Percentiles rank a stretch among this genome's conserved stretches.
Conservation (phyloP, 2,797 vertebrate species). For the Coregonus sp. region DNA sequence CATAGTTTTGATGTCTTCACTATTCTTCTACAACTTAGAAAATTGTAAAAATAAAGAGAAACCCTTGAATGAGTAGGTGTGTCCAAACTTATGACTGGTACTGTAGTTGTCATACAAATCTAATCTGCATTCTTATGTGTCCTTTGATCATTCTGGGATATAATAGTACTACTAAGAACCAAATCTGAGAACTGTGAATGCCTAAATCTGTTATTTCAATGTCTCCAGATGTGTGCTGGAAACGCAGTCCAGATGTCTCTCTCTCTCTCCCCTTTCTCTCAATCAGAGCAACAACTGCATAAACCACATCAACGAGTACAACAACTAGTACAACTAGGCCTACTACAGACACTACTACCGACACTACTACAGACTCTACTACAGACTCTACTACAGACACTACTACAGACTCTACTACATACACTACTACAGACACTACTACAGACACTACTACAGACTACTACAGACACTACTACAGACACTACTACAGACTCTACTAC, state of each 20-base stretch:
- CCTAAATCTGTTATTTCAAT: slow-evolving; percentile 62
- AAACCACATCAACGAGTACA: slow-evolving; percentile 10
- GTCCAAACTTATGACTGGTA: too few relatives aligned
- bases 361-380: neutral
- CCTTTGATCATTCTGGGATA: slow-evolving; percentile 35
- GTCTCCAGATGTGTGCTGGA: slow-evolving; percentile 65
- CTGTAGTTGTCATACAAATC: neutral
- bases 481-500: too few relatives aligned
- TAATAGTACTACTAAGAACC: slow-evolving; percentile 34
- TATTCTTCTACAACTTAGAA: too few relatives aligned
- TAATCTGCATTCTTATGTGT: slow-evolving; percentile 8
- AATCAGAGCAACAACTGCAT: slow-evolving; percentile 1
- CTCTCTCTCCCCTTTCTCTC: slow-evolving; percentile 25
- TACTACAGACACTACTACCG: neutral
- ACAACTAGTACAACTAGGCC: slow-evolving; percentile 19
- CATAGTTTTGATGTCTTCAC: too few relatives aligned
- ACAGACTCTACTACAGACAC: too few relatives aligned
- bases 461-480: too few relatives aligned
- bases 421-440: too few relatives aligned
- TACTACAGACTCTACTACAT: too few relatives aligned
- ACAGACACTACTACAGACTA: too few relatives aligned
- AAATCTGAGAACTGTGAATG: slow-evolving; percentile 20
- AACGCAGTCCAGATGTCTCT: slow-evolving; percentile 60
- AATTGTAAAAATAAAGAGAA: too few relatives aligned
- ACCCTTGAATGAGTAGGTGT: too few relatives aligned